Evolutionary conservation across 1,140 invertebrate genomes (phyloP), one percentile per base, ranked within the genome.

Genomic region (Leptonema lineaticorne): DNA sequence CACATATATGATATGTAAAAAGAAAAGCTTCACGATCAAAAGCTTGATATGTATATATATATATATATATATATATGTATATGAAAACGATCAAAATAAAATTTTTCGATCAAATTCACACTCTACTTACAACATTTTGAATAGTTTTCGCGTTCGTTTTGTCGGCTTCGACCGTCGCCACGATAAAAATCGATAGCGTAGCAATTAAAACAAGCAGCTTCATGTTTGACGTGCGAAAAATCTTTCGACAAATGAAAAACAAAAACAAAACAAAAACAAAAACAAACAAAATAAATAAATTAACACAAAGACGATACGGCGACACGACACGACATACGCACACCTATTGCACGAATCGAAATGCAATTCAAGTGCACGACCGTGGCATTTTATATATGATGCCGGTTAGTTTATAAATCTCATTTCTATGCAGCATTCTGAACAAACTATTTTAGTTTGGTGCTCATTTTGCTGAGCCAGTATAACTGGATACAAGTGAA

Each of bases 341-440:
- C 24, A 62, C 50, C 11, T 48, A 64, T 62, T 45, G 60, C 63
- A 37, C 45, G 27, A 29, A 57, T 37, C 59, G 50, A 70, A 70
- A 68, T 70, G 69, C 69, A 68, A 29, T 66, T 45, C 57, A 63
- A 67, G 33, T 67, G 59, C 48, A 63, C 37, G 58, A 50, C 46
- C 20, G 53, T 33, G 67, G 69, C 69, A 59, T 37, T 64, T 70
- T 70, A 68, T 70, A 70, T 70, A 68, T 53, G 59, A 27, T n/a
- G 28, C 62, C 46, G 45, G 62, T 41, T 59, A 62, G 30, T 16
- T 62, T 37, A n/a, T n/a, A 45, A 41, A 20, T 45, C 59, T 62
- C 59, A 45, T 53, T 59, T 59, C 57, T 22, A 27, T 59, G 30
- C 57, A 27, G 28, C 30, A 37, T 30, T n/a, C 57, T 28, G 20